Evolutionary conservation across 2,797 vertebrate species (phyloP), one percentile per base, ranked within the genome.

Genomic region (Sebastes melanostomus): DNA sequence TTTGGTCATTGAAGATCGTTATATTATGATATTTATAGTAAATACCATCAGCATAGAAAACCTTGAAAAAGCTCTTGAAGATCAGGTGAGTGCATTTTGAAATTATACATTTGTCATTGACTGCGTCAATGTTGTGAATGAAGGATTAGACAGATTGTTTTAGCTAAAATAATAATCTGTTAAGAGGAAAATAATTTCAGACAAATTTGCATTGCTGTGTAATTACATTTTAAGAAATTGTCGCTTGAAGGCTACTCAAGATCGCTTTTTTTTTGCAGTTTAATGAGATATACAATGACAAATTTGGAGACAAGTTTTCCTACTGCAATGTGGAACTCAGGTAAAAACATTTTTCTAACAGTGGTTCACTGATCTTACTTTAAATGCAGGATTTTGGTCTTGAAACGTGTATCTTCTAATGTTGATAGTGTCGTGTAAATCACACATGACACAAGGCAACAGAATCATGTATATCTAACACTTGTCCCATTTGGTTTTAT

Each of bases 251-350:
- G 2, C 5, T 42, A 13, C 38, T 6, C 52, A 54, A 22, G n/a
- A 1, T 54, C 52, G 38, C 8, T 54, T 25, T 56, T 11, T 24
- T 25, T 56, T 56, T 12, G 10, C 54, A 55, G 22, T 55, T 20
- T 0, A 6, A 24, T 22, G 1, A 1, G 4, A 13, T 5, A 22
- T 55, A 0, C 10, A 24, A 4, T 0, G 11, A 1, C 10, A 12
- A 3, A 12, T 55, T 24, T 24, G n/a, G 10, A 55, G 8, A 24
- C 13, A 6, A 16, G 8, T 24, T 55, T 55, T 11, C 2, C 22
- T 0, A 22, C 10, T 55, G 10, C 22, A 1, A 2, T 12, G 4
- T 55, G n/a, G 22, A 24, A 2, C 1, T 55, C 54, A 24, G 54
- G 54, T 55, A 55, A 55, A 55, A 22, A 3, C n/a, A 55, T 22